Percentiles rank a stretch among this genome's conserved stretches.
Conservation (phyloP, 2,888 invertebrate species). For the Leucania comma region DNA sequence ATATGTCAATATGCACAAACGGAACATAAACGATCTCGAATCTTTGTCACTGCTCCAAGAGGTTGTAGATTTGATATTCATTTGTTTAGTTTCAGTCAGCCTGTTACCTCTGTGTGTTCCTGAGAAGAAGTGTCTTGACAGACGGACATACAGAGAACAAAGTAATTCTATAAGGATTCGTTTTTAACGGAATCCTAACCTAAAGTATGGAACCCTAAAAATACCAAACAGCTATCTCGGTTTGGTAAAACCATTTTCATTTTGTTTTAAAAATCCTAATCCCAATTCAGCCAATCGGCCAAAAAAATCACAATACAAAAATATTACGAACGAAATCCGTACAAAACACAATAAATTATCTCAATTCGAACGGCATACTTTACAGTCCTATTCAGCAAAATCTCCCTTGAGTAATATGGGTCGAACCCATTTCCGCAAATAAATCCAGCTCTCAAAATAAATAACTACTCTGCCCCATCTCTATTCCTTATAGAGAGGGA, state of each 20-base stretch:
- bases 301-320: constrained; percentile 29
- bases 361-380: constrained; percentile 82
- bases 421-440: constrained; percentile 87
- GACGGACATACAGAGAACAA: no score
- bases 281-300: constrained; percentile 26
- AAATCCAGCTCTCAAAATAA: constrained; percentile 87
- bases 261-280: constrained; percentile 23
- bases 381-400: constrained; percentile 85
- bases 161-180: no score
- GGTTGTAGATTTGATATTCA: no score
- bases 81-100: no score
- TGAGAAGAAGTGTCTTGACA: no score
- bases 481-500: constrained; percentile 59
- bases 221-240: neutral
- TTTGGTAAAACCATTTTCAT: constrained; percentile 17
- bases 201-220: neutral
- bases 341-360: constrained; percentile 83
- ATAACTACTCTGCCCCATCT: constrained; percentile 79
- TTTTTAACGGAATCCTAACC: no score
- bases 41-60: no score
- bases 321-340: constrained; percentile 57
- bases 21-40: no score
- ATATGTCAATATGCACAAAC: no score
- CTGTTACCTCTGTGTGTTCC: no score
- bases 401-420: constrained; percentile 88